phyloP scores from a whole-genome alignment of 2,888 invertebrate genomes.

The Margaritifera margaritifera region DNA sequence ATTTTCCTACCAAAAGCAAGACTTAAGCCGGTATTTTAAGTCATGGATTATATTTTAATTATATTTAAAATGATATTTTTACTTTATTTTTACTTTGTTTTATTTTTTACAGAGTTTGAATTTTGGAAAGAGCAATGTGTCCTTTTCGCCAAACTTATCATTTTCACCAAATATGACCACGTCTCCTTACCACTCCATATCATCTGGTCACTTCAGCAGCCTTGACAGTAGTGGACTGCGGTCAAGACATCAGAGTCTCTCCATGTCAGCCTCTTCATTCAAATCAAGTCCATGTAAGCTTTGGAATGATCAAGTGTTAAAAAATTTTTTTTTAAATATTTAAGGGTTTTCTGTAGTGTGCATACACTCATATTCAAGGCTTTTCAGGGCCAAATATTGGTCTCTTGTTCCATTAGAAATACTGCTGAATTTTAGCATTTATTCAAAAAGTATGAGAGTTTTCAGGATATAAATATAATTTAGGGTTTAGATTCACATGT shows the following conservation, averaged over 20 bases:
- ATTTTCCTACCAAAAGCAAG: no score
- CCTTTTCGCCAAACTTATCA: conserved; percentile 26
- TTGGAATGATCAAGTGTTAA: no score
- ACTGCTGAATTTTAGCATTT: no score
- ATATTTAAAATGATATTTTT: not conserved
- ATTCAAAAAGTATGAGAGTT: no score
- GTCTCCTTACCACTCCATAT: conserved; percentile 30
- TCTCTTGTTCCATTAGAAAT: no score
- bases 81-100: conserved; percentile 3
- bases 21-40: no score
- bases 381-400: no score
- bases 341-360: no score
- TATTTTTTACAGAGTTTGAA: conserved; percentile 11
- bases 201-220: conserved; percentile 20
- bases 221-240: conserved; percentile 46
- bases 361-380: no score
- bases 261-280: conserved; percentile 36
- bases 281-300: conserved; percentile 47
- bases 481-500: no score
- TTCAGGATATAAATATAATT: no score
- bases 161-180: conserved; percentile 30
- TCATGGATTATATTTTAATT: not conserved
- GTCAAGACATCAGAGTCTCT: conserved; percentile 27
- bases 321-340: no score
- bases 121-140: conserved; percentile 9